Percentiles rank a stretch among this genome's conserved stretches.
Evolutionary conservation across 2,888 invertebrate genomes (phyloP).

Genomic region (Archaeoteleia sp.): DNA sequence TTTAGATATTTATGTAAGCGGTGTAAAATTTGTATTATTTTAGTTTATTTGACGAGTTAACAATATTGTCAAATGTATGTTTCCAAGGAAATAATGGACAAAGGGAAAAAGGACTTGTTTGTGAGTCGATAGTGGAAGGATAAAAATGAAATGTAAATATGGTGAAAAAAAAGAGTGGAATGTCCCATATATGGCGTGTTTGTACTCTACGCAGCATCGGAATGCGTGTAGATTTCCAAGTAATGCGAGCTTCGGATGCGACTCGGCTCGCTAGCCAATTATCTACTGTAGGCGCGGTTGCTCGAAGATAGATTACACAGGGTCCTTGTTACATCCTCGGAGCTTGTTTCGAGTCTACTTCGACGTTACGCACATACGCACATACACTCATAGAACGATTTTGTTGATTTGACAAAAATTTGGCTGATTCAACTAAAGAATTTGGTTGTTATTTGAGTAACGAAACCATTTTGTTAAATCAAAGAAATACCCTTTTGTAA

Average conservation of each 20-base stretch:
- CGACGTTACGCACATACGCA: slow-evolving; percentile 9
- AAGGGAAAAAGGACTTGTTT: neutral
- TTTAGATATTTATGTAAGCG: too few relatives aligned
- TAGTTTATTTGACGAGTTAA: too few relatives aligned
- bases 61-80: too few relatives aligned
- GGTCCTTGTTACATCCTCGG: slow-evolving; percentile 54
- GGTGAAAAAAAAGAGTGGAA: slow-evolving; percentile 20
- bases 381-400: too few relatives aligned
- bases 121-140: neutral
- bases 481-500: too few relatives aligned
- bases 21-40: too few relatives aligned
- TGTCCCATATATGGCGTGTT: slow-evolving; percentile 27
- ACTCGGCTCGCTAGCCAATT: slow-evolving; percentile 55
- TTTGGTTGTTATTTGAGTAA: too few relatives aligned
- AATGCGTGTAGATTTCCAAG: slow-evolving; percentile 19
- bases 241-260: slow-evolving; percentile 35
- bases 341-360: slow-evolving; percentile 23
- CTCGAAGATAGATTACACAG: slow-evolving; percentile 58
- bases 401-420: too few relatives aligned
- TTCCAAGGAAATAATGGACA: neutral
- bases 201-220: slow-evolving; percentile 5
- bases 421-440: too few relatives aligned
- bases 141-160: slow-evolving; percentile 15
- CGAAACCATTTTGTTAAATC: too few relatives aligned
- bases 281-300: slow-evolving; percentile 54